These are phyloP conservation scores for Helarctos malayanus DNA, from an alignment of 2,797 vertebrate genomes.

Conservation along the genomic window DNA sequence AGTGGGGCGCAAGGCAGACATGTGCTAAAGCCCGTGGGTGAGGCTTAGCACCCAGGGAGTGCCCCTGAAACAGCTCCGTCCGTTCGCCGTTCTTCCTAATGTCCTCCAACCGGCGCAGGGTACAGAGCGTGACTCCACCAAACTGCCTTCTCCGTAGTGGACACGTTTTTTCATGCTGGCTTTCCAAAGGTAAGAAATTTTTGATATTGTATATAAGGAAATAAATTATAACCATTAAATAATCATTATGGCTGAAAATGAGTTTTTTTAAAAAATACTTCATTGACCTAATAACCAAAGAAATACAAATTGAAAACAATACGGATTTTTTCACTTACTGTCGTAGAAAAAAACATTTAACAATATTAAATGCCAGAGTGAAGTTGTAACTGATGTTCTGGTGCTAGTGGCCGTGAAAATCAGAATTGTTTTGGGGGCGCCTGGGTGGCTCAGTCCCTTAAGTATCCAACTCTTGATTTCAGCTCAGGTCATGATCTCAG, in stretches of 20 bases:
- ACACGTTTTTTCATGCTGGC: background rate
- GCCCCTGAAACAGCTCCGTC: background rate
- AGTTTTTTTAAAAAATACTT: background rate
- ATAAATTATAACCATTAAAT: slow-evolving; percentile 6
- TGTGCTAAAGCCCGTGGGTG: background rate
- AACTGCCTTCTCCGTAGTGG: background rate
- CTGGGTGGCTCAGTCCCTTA: background rate
- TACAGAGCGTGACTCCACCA: background rate
- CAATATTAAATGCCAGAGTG: slow-evolving; percentile 45
- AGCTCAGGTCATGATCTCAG: background rate
- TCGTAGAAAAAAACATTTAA: background rate
- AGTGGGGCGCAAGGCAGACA: background rate
- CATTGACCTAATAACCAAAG: background rate
- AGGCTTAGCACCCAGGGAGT: background rate
- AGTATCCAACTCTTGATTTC: background rate
- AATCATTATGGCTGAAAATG: background rate
- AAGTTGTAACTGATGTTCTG: background rate
- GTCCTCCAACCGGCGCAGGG: background rate
- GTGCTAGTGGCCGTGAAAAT: background rate
- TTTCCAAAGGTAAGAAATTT: slow-evolving; percentile 13
- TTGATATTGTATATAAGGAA: background rate
- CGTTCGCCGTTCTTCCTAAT: background rate
- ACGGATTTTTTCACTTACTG: background rate
- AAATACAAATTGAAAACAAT: slow-evolving; percentile 28
- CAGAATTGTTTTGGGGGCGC: background rate